Evolutionary conservation across 1,140 invertebrate genomes (phyloP), one percentile per base, ranked within the genome.

Genomic region (Aphelenchoides fujianensis): DNA sequence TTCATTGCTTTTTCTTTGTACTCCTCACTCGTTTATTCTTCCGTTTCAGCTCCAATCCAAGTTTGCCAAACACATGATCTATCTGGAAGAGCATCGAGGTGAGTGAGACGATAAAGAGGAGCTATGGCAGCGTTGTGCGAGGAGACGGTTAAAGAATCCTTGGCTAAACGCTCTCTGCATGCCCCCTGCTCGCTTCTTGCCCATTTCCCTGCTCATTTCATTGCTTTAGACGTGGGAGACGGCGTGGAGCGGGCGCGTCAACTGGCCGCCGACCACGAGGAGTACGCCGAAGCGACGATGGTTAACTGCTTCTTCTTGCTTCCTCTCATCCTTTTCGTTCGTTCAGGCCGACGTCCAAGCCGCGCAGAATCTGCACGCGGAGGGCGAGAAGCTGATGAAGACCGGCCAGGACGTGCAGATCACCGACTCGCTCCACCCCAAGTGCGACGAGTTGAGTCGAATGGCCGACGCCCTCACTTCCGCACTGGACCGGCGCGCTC

Each of bases 391-490:
- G 74, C 85, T 95, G 74, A 89, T 94, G 71, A 88, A 12, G 23
- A 37, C 37, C 2, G 63, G 32, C 12, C 48, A 79, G 35, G 76
- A 78, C 32, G 48, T 67, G 30, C 74, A 78, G 52, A 23, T 79
- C n/a, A 36, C 70, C 27, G 76, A 79, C 52, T 79, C 75, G 69
- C 90, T 96, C 28, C 89, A 92, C 80, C 93, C 94, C 27, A 95
- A 95, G 86, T 95, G 93, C 83, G 90, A 91, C 69, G 94, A 97
- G 85, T 85, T 96, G 72, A 89, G 91, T 74, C 87, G 92, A 79
- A 90, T 95, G 80, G 87, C 89, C 70, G 89, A 92, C 69, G 89
- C 91, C 74, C 86, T 88, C 68, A 78, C 82, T 7, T 83, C 85
- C 34, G 79, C 85, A 32, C 86, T 95, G 66, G 87, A 90, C 36